Evolutionary conservation across 2,888 invertebrate genomes (phyloP).

Genomic region (Parasteatoda lunata): DNA sequence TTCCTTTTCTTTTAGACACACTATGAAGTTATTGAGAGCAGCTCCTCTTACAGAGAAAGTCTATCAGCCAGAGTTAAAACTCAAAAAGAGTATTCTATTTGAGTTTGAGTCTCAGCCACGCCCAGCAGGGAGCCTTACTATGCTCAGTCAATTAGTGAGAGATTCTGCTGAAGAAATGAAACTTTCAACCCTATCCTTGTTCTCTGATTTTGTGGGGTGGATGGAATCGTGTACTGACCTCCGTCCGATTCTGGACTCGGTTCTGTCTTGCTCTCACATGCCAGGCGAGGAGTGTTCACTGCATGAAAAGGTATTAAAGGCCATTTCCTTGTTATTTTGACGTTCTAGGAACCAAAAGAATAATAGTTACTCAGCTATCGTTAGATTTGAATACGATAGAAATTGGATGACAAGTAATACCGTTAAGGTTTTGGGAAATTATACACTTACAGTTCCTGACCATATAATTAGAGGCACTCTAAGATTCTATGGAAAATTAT

Average conservation of each 20-base stretch:
- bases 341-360: no score
- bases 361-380: no score
- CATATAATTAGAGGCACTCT: no score
- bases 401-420: no score
- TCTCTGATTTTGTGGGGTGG: conserved; percentile 60
- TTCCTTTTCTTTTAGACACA: conserved; percentile 29
- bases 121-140: conserved; percentile 27
- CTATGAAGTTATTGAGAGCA: conserved; percentile 17
- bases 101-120: conserved; percentile 59
- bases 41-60: neutral
- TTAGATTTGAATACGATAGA: no score
- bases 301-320: conserved; percentile 15
- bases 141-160: conserved; percentile 58
- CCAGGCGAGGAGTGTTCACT: conserved; percentile 8
- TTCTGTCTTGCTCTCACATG: conserved; percentile 38
- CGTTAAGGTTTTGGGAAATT: no score
- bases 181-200: conserved; percentile 44
- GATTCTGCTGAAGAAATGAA: conserved; percentile 54
- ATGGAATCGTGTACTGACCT: conserved; percentile 41
- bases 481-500: no score
- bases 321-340: neutral
- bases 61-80: neutral
- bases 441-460: no score
- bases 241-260: conserved; percentile 35
- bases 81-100: conserved; percentile 50